These are phyloP conservation scores for Haemorhous mexicanus DNA, from an alignment of 2,113 vertebrate species.

Conservation along the genomic window DNA sequence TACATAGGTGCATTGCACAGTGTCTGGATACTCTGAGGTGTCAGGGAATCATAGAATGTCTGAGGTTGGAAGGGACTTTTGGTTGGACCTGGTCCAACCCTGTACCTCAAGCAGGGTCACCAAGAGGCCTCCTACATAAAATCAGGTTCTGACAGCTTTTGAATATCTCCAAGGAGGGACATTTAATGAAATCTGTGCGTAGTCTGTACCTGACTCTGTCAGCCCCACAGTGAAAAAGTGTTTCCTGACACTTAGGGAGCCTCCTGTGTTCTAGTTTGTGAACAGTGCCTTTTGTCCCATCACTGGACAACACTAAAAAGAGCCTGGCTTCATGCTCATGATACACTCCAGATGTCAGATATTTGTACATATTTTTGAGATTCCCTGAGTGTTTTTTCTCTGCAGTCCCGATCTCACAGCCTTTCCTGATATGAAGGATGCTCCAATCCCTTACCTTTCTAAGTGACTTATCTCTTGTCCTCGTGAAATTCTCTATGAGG, in stretches of 20 bases:
- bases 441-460: neutral
- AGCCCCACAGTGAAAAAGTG: neutral
- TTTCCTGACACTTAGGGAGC: neutral
- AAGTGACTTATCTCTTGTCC: neutral
- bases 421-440: neutral
- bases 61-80: neutral
- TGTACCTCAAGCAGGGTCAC: neutral
- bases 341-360: neutral
- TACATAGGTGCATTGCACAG: neutral
- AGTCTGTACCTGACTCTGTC: neutral
- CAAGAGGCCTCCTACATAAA: neutral
- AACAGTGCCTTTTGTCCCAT: neutral
- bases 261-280: neutral
- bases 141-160: neutral
- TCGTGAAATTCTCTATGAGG: neutral
- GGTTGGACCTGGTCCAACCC: neutral
- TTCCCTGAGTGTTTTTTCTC: neutral
- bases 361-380: neutral
- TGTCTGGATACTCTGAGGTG: neutral
- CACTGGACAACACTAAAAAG: neutral
- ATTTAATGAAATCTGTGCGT: neutral
- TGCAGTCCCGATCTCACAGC: neutral
- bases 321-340: accelerated
- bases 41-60: neutral
- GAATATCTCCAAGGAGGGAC: neutral